phyloP scores from a whole-genome alignment of 2,797 vertebrate genomes.

The Rousettus madagascariensis region DNA sequence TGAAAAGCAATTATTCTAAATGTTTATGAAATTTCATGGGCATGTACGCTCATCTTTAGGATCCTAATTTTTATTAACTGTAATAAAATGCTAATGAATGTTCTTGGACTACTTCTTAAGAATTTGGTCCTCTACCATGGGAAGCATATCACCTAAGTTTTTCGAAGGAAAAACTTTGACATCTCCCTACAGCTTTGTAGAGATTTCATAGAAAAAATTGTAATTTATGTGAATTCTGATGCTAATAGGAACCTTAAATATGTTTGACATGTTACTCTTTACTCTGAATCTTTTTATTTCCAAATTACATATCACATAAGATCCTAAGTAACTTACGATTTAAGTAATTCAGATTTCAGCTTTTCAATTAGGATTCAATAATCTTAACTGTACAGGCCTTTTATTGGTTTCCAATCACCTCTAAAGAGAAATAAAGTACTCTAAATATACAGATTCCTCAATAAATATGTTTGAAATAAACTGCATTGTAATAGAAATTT shows the following conservation, averaged over 20 bases:
- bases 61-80: background rate
- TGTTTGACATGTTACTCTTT: background rate
- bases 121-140: background rate
- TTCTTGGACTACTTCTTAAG: background rate
- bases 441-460: background rate
- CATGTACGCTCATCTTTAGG: background rate
- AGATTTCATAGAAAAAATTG: background rate
- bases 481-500: background rate
- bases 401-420: background rate
- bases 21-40: background rate
- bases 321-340: background rate
- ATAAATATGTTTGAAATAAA: background rate
- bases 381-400: background rate
- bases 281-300: background rate
- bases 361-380: background rate
- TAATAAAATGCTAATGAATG: background rate
- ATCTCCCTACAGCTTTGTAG: background rate
- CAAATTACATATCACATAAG: background rate
- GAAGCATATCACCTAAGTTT: background rate
- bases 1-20: slow-evolving; percentile 5
- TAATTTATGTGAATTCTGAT: background rate
- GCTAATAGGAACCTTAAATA: background rate
- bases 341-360: background rate
- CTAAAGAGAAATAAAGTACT: background rate
- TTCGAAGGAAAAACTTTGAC: background rate